phyloP scores from a whole-genome alignment of 2,888 invertebrate species.

The Notocelia uddmanniana region DNA sequence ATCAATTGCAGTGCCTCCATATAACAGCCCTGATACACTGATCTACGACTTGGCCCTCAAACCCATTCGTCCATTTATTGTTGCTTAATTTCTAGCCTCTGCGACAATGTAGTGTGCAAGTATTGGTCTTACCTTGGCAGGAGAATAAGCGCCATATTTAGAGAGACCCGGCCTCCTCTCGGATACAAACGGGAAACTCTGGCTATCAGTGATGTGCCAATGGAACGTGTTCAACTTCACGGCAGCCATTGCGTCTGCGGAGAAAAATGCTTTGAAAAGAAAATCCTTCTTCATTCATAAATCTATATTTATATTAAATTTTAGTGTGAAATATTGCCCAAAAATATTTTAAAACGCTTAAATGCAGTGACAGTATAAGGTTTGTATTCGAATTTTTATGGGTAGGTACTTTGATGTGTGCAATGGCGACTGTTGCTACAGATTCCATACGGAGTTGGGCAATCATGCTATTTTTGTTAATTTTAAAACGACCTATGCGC shows the following conservation, averaged over 20 bases:
- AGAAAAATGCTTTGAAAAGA: neutral
- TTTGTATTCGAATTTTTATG: too few relatives aligned
- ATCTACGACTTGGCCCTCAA: neutral
- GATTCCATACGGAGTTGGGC: too few relatives aligned
- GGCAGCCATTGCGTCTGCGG: constrained; percentile 93
- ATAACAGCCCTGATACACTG: neutral
- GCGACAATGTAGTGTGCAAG: too few relatives aligned
- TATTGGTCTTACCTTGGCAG: constrained; percentile 84
- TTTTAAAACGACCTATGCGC: too few relatives aligned
- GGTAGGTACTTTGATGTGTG: too few relatives aligned
- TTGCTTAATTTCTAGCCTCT: neutral
- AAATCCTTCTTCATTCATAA: neutral
- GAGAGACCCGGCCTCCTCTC: constrained; percentile 90
- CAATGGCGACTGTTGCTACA: too few relatives aligned
- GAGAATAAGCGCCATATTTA: constrained; percentile 92
- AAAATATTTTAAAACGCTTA: too few relatives aligned
- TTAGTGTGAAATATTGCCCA: too few relatives aligned
- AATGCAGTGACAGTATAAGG: too few relatives aligned
- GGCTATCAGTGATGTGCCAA: constrained; percentile 97
- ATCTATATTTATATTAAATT: too few relatives aligned
- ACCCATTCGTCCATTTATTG: neutral
- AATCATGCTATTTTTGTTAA: too few relatives aligned
- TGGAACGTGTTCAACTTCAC: constrained; percentile 97
- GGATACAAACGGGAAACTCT: constrained; percentile 96
- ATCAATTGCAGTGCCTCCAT: neutral